Conservation (phyloP, 2,888 invertebrate genomes). For the Drosophila picticornis region DNA sequence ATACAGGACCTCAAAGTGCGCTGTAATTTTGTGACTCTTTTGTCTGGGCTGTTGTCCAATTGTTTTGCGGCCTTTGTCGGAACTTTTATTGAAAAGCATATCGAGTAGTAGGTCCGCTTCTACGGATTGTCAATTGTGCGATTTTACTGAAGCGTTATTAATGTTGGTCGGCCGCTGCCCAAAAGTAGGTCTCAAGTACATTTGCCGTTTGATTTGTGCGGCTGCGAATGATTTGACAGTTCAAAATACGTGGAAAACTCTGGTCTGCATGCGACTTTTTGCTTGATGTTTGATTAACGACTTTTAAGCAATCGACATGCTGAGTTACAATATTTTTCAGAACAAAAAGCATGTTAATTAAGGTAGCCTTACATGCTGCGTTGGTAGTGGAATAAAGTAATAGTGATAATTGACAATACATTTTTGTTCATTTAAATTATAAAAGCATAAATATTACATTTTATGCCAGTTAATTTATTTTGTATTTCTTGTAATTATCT, state of each 20-base stretch:
- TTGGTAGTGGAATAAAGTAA: background rate
- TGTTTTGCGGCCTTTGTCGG: constrained; percentile 72
- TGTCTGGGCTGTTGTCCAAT: constrained; percentile 59
- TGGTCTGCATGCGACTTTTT: background rate
- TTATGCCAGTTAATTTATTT: background rate
- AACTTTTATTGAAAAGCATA: constrained; percentile 74
- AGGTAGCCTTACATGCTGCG: background rate
- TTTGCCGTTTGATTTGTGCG: constrained; percentile 37
- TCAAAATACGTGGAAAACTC: constrained; percentile 38
- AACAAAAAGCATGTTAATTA: background rate
- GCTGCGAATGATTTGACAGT: constrained; percentile 38
- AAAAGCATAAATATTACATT: background rate
- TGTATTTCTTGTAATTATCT: background rate
- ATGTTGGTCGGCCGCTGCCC: constrained; percentile 51
- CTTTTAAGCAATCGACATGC: background rate
- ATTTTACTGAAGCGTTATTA: constrained; percentile 73
- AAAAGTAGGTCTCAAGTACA: constrained; percentile 36
- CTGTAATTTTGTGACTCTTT: constrained; percentile 70
- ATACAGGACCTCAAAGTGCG: constrained; percentile 43
- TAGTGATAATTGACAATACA: background rate
- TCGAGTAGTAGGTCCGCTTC: constrained; percentile 3
- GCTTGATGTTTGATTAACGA: constrained; percentile 15
- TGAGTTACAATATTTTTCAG: background rate
- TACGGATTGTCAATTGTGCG: constrained; percentile 30
- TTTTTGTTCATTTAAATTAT: background rate